A percentile compares a stretch with the other conserved stretches of the same genome.
Evolutionary conservation across 1,140 invertebrate species (phyloP).

Genomic region (Pseudomyrmex cubaensis): DNA sequence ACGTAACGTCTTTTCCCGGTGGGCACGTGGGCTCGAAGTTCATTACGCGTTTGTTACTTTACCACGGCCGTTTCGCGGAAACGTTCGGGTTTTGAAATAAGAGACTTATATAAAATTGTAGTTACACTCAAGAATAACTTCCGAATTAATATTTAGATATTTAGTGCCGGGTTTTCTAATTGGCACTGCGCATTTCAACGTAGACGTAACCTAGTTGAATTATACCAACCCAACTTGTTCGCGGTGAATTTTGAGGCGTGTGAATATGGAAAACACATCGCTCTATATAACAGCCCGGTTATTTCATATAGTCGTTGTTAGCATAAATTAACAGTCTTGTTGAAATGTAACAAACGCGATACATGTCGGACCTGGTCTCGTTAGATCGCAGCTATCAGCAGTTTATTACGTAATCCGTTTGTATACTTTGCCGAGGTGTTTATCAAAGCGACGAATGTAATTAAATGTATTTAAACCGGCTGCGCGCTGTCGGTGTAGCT

Average conservation of each 20-base stretch:
- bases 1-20: constrained; percentile 17
- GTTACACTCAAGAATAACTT: background rate
- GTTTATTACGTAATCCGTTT: constrained; percentile 68
- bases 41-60: background rate
- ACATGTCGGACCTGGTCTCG: background rate
- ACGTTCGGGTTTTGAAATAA: background rate
- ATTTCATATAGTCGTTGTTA: constrained; percentile 38
- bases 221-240: background rate
- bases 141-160: background rate
- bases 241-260: constrained; percentile 1
- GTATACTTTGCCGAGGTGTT: constrained; percentile 64
- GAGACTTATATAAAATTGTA: background rate
- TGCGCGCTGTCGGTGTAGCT: constrained; percentile 26
- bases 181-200: background rate
- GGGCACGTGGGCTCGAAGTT: background rate
- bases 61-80: background rate
- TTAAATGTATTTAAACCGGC: constrained; percentile 69
- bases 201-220: background rate
- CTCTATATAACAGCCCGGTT: constrained; percentile 26
- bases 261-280: no score
- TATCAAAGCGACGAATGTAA: constrained; percentile 65
- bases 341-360: constrained; percentile 49
- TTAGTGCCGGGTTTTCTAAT: background rate
- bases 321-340: constrained; percentile 60
- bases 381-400: constrained; percentile 58